Evolutionary conservation across 2,113 vertebrate genomes (phyloP).

Genomic region (Naja naja): DNA sequence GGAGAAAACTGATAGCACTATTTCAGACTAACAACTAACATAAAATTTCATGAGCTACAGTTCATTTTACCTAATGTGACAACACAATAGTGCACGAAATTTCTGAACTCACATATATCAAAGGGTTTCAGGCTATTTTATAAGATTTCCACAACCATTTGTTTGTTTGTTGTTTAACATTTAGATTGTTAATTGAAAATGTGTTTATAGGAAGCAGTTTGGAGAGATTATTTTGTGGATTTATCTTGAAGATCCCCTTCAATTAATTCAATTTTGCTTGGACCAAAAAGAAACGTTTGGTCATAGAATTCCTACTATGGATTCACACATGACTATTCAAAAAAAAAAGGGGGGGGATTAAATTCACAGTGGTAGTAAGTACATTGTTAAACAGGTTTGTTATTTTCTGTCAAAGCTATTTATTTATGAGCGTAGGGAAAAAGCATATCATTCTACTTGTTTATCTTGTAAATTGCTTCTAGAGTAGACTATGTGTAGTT

Average conservation of each 20-base stretch:
- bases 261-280: background rate
- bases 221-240: background rate
- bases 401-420: constrained; percentile 41
- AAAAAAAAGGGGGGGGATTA: constrained; percentile 1
- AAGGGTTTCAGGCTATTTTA: background rate
- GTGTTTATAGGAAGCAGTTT: background rate
- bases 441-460: constrained; percentile 19
- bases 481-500: constrained; percentile 21
- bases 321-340: constrained; percentile 8
- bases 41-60: background rate
- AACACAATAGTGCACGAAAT: background rate
- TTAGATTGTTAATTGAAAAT: background rate
- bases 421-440: constrained; percentile 37
- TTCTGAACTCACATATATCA: background rate
- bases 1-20: background rate
- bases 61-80: background rate
- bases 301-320: background rate
- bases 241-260: background rate
- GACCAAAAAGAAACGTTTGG: background rate
- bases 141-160: background rate
- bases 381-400: constrained; percentile 25
- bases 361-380: constrained; percentile 10
- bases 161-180: background rate
- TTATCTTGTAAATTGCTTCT: constrained; percentile 39
- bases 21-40: background rate